phyloP scores from a whole-genome alignment of 1,140 invertebrate genomes.

The Helicoverpa armigera region DNA sequence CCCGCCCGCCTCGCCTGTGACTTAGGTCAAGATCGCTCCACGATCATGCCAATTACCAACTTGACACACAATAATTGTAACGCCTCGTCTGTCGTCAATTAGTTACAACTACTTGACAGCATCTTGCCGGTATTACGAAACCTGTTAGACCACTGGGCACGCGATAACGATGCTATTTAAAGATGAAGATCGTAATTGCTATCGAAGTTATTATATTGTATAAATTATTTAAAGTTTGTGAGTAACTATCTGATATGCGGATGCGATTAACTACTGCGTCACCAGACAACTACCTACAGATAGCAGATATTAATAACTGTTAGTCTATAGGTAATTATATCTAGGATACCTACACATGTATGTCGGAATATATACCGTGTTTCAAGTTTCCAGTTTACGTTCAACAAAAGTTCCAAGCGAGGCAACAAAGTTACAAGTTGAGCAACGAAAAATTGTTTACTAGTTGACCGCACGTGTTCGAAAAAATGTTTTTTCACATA shows the following conservation, averaged over 20 bases:
- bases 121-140: slow-evolving; percentile 66
- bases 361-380: slow-evolving; percentile 18
- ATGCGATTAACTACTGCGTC: slow-evolving; percentile 42
- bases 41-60: slow-evolving; percentile 63
- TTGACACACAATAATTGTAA: slow-evolving; percentile 74
- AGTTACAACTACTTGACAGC: slow-evolving; percentile 63
- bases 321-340: slow-evolving; percentile 17
- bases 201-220: slow-evolving; percentile 49
- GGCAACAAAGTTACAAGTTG: slow-evolving; percentile 9
- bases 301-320: background rate
- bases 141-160: slow-evolving; percentile 65
- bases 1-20: slow-evolving; percentile 50
- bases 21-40: slow-evolving; percentile 55
- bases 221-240: slow-evolving; percentile 40
- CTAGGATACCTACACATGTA: background rate
- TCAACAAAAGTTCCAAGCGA: background rate
- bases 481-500: slow-evolving; percentile 29
- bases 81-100: slow-evolving; percentile 70
- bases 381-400: slow-evolving; percentile 12
- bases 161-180: slow-evolving; percentile 64
- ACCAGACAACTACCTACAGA: slow-evolving; percentile 8
- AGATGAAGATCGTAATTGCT: slow-evolving; percentile 63
- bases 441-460: slow-evolving; percentile 35
- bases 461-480: slow-evolving; percentile 2
- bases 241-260: slow-evolving; percentile 26